These are phyloP conservation scores for Illadopsis cleaveri DNA, from an alignment of 2,113 vertebrate genomes.

Conservation along the genomic window DNA sequence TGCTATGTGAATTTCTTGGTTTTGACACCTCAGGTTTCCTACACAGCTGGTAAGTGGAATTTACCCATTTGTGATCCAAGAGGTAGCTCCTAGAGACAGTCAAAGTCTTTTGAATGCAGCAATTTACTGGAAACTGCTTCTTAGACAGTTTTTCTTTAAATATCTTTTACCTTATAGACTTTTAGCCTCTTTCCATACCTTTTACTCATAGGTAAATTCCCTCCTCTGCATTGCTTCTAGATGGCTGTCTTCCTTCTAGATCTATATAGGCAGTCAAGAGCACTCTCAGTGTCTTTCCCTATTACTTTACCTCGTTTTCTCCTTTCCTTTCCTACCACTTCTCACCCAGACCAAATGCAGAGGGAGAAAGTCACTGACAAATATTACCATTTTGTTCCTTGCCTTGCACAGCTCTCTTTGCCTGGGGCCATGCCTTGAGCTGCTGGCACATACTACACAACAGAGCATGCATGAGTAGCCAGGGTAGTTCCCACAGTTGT, in stretches of 20 bases:
- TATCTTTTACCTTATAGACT: neutral
- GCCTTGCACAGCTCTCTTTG: neutral
- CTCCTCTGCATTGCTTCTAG: neutral
- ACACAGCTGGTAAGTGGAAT: neutral
- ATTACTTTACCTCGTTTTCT: neutral
- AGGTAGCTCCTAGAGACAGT: neutral
- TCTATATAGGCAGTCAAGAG: neutral
- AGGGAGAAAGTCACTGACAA: neutral
- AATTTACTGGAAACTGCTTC: neutral
- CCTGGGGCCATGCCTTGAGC: neutral
- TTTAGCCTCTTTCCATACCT: neutral
- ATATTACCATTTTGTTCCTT: neutral
- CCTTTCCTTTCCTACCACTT: neutral
- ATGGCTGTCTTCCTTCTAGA: neutral
- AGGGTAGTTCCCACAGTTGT: neutral
- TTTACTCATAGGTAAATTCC: neutral
- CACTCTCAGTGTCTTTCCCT: neutral
- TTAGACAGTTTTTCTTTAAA: neutral
- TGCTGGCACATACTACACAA: neutral
- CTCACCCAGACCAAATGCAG: neutral
- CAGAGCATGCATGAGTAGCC: neutral
- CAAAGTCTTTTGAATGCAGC: neutral
- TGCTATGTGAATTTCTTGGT: neutral
- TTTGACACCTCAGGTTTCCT: neutral
- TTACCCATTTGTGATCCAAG: neutral